phyloP scores from a whole-genome alignment of 2,888 invertebrate species.

The Palloptera scutellata region DNA sequence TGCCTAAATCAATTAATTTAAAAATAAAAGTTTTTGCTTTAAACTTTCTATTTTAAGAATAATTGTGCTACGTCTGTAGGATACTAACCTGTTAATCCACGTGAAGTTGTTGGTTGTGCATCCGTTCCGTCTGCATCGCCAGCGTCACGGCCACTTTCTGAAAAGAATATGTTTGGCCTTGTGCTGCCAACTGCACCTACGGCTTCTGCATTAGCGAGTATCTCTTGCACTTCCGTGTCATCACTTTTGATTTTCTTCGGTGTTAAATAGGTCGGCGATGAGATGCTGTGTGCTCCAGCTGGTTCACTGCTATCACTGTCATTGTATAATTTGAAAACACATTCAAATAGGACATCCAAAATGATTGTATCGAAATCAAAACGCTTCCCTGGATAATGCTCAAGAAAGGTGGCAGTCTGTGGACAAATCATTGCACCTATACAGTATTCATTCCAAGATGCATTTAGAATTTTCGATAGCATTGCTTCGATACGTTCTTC shows the following conservation, averaged over 20 bases:
- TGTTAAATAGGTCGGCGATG: slow-evolving; percentile 53
- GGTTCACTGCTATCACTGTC: slow-evolving; percentile 42
- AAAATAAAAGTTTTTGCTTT: too few species aligned
- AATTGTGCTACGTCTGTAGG: background rate
- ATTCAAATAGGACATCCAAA: slow-evolving; percentile 68
- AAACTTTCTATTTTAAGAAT: too few species aligned
- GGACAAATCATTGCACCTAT: slow-evolving; percentile 69
- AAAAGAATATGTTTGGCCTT: slow-evolving; percentile 29
- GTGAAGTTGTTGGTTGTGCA: slow-evolving; percentile 47
- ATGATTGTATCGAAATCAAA: slow-evolving; percentile 67
- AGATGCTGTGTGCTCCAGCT: slow-evolving; percentile 47
- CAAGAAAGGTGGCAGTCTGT: slow-evolving; percentile 68
- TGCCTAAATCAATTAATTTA: too few species aligned
- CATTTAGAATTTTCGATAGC: slow-evolving; percentile 75
- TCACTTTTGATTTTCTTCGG: slow-evolving; percentile 65
- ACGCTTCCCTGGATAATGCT: slow-evolving; percentile 65
- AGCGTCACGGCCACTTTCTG: slow-evolving; percentile 33
- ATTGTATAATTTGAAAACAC: slow-evolving; percentile 63
- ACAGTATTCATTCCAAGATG: slow-evolving; percentile 74
- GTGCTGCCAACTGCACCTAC: slow-evolving; percentile 34
- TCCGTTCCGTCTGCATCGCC: slow-evolving; percentile 24
- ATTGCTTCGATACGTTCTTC: slow-evolving; percentile 67
- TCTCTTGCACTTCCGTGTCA: slow-evolving; percentile 64
- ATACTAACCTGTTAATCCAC: slow-evolving; percentile 38
- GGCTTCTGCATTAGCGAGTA: slow-evolving; percentile 54